Evolutionary conservation across 2,797 vertebrate genomes (phyloP), one percentile per base, ranked within the genome.

Genomic region (Spheniscus humboldti): DNA sequence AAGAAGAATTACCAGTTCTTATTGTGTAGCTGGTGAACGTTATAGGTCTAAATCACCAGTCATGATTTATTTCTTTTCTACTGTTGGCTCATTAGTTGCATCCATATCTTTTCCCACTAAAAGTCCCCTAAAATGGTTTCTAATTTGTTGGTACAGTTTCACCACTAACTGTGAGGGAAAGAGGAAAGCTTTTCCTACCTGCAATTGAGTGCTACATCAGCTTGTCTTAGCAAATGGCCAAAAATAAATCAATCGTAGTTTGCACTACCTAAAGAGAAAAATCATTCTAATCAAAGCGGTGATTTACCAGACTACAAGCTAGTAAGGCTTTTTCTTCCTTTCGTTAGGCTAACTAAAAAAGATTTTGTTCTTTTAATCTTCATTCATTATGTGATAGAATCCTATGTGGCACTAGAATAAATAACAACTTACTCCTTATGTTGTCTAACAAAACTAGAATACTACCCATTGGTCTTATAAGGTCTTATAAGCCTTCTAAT

Each of bases 221-320:
- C 39, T 93, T 90, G 63, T 81, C 88, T 86, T 92, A 86, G 77
- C 52, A 97, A 96, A 95, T 84, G 90, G 85, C 57, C 76, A 80
- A 92, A 94, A 93, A 88, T 69, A 95, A 95, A 96, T 96, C 90
- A 95, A 76, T 95, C 2, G 35, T 60, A 90, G 67, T 93, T 93
- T 91, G 52, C 28, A 74, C 62, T 90, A 86, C 73, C 63, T 95
- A 87, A 94, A 84, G 77, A 94, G 90, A 96, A 60, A 94, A 90
- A 95, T 95, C 83, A 94, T 92, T 94, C 83, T 86, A 95, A 96
- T 93, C 90, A 93, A 94, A 93, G 52, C 25, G 31, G 63, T 71
- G 63, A 87, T 84, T 90, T 88, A 92, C 69, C 80, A 92, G 90
- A 76, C 76, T 84, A 78, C 53, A 88, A 68, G 10, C 19, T 60